Percentiles rank a stretch among this genome's conserved stretches.
phyloP scores from a whole-genome alignment of 1,140 invertebrate species.

The Macrobrachium rosenbergii region DNA sequence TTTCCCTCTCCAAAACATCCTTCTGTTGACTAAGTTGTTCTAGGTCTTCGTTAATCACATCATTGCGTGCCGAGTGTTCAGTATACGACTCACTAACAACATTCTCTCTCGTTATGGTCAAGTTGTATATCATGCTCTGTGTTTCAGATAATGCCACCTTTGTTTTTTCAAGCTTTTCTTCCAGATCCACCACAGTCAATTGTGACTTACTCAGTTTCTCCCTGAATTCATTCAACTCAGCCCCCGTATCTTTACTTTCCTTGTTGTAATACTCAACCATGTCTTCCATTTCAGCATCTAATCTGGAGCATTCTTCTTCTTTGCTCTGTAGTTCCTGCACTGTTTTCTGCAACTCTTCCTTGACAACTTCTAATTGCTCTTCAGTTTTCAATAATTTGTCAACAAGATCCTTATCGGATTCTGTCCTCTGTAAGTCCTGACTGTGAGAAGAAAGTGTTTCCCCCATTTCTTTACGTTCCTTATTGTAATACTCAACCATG shows the following conservation, averaged over 20 bases:
- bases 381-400: neutral
- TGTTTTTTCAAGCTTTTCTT: constrained; percentile 15
- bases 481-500: constrained; percentile 13
- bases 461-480: neutral
- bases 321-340: neutral
- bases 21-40: neutral
- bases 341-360: neutral
- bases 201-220: neutral
- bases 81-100: neutral
- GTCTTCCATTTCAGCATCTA: constrained; percentile 11
- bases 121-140: neutral
- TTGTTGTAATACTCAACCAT: constrained; percentile 10
- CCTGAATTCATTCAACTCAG: neutral
- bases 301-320: neutral
- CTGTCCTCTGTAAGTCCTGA: neutral
- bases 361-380: neutral
- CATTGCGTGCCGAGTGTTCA: neutral
- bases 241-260: neutral
- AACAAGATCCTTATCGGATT: no score
- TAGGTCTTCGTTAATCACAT: neutral
- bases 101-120: neutral
- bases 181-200: no score
- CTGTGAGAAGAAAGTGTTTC: neutral
- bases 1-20: neutral
- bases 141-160: neutral